These are phyloP conservation scores for Xiphorhynchus elegans DNA, from an alignment of 2,113 vertebrate genomes.

Conservation along the genomic window DNA sequence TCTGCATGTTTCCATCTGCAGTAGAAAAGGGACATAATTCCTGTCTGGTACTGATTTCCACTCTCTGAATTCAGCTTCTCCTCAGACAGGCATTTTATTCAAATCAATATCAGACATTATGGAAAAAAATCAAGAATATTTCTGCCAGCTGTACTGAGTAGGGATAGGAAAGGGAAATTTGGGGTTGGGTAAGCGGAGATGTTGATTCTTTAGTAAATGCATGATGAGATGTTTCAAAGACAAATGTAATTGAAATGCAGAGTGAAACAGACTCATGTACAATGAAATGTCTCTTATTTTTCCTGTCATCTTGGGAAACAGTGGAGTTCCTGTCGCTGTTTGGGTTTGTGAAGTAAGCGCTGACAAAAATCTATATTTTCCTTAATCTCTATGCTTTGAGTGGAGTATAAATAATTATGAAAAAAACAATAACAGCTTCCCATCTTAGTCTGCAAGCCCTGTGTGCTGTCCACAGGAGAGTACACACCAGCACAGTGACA, in stretches of 20 bases:
- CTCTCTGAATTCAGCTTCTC: neutral
- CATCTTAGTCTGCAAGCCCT: neutral
- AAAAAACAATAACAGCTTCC: neutral
- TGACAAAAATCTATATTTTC: neutral
- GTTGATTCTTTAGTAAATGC: neutral
- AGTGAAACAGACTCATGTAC: neutral
- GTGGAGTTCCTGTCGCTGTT: neutral
- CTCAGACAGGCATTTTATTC: neutral
- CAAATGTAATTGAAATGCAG: neutral
- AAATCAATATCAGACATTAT: neutral
- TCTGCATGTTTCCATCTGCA: neutral
- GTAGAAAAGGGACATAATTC: neutral
- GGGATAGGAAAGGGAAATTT: neutral
- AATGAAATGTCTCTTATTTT: neutral
- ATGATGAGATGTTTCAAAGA: neutral
- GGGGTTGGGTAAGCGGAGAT: neutral
- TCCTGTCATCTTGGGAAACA: neutral
- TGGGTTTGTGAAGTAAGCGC: fast-evolving
- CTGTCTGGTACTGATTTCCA: neutral
- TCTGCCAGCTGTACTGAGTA: neutral
- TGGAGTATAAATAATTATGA: neutral
- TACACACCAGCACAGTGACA: fast-evolving
- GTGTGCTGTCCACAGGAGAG: neutral
- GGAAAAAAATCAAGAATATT: neutral
- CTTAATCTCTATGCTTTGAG: neutral